Evolutionary conservation across 1,140 invertebrate species (phyloP).

Genomic region (Lordiphosa mommai): DNA sequence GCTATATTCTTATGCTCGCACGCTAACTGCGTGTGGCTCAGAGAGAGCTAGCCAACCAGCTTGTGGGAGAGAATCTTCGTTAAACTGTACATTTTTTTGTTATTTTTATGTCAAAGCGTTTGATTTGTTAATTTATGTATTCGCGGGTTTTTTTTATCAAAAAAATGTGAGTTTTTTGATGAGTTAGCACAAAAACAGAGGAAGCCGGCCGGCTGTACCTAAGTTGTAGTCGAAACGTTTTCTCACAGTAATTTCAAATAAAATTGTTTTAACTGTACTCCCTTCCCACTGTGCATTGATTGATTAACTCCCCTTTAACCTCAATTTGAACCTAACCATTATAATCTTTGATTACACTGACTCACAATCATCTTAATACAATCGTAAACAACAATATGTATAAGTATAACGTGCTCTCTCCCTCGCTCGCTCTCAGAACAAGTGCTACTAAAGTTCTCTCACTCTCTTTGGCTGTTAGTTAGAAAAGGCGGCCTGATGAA

Average conservation of each 20-base stretch:
- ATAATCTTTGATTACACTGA: conserved; percentile 70
- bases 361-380: conserved; percentile 65
- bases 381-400: conserved; percentile 62
- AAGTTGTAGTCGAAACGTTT: too few species aligned
- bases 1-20: not conserved
- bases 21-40: too few species aligned
- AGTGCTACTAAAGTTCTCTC: not conserved
- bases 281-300: not conserved
- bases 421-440: conserved; percentile 2
- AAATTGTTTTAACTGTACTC: conserved; percentile 68
- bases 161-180: conserved; percentile 37
- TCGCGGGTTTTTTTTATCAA: conserved; percentile 53
- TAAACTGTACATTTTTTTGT: conserved; percentile 70
- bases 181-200: not conserved
- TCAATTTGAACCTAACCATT: conserved; percentile 71
- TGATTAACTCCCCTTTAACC: conserved; percentile 43
- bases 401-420: conserved; percentile 32
- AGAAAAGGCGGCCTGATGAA: conserved; percentile 25
- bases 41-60: not conserved
- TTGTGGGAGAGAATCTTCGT: conserved; percentile 24
- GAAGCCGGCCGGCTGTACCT: conserved; percentile 61
- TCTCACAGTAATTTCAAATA: too few species aligned
- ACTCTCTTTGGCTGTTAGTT: conserved; percentile 3
- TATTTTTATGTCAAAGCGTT: conserved; percentile 55
- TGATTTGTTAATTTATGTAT: conserved; percentile 66